Percentiles rank a stretch among this genome's conserved stretches.
Evolutionary conservation across 2,888 invertebrate genomes (phyloP).

Genomic region (Chouioia cunea): DNA sequence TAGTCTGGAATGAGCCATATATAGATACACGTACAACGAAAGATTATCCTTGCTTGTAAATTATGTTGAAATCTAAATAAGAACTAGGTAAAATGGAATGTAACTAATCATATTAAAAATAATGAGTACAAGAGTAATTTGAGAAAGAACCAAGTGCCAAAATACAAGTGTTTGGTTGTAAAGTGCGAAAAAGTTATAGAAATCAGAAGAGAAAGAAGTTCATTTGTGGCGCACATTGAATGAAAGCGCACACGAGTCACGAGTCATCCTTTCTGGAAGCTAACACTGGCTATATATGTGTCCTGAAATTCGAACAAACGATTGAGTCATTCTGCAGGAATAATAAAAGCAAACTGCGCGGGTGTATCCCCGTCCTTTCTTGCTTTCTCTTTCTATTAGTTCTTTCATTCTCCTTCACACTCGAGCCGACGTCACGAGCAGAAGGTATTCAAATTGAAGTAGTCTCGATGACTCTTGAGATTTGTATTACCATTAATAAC

Average conservation of each 20-base stretch:
- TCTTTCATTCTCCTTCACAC: conserved; percentile 10
- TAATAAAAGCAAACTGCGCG: conserved; percentile 59
- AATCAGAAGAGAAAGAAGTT: conserved; percentile 1
- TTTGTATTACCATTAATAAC: conserved; percentile 69
- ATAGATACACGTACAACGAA: too few relatives aligned
- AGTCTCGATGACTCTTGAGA: conserved; percentile 68
- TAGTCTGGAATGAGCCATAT: too few relatives aligned
- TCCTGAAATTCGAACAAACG: conserved; percentile 56
- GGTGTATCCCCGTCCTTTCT: conserved; percentile 18
- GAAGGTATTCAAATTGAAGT: conserved; percentile 69
- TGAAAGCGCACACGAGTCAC: conserved; percentile 46
- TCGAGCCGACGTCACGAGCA: conserved; percentile 64
- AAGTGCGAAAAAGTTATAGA: conserved; percentile 18
- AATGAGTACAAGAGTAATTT: too few relatives aligned
- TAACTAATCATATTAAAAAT: too few relatives aligned
- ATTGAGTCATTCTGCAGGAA: conserved; percentile 66
- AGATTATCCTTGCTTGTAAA: too few relatives aligned
- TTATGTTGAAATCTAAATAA: too few relatives aligned
- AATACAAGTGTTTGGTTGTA: not conserved
- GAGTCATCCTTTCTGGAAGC: conserved; percentile 29
- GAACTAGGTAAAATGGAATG: too few relatives aligned
- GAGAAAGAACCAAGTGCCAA: not conserved
- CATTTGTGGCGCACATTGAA: conserved; percentile 22
- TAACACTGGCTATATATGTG: not conserved
- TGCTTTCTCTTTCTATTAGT: conserved; percentile 19